phyloP scores from a whole-genome alignment of 2,797 vertebrate species.

The Orientallactaga sibirica region DNA sequence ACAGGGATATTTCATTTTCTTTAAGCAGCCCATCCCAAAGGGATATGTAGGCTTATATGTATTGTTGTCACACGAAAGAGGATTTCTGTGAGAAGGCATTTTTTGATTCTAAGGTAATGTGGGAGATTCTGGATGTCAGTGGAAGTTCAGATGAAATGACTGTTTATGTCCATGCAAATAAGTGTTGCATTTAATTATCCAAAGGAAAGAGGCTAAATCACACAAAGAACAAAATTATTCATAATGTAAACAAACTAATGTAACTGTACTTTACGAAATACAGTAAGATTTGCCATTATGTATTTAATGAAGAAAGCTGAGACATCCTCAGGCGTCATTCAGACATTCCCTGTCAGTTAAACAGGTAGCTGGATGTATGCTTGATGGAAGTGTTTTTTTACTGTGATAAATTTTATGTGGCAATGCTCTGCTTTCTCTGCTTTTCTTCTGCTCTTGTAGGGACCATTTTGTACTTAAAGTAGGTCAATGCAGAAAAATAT shows the following conservation, averaged over 20 bases:
- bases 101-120: slow-evolving; percentile 7
- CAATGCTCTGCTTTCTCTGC: not conserved
- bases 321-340: not conserved
- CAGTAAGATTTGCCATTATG: not conserved
- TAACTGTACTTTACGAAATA: not conserved
- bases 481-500: not conserved
- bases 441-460: not conserved
- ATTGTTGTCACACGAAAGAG: not conserved
- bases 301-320: not conserved
- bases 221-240: too few species aligned
- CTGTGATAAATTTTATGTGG: not conserved
- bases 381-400: not conserved
- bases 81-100: not conserved
- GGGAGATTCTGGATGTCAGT: not conserved
- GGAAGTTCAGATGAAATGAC: slow-evolving; percentile 11
- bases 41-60: not conserved
- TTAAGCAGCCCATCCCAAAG: slow-evolving; percentile 1
- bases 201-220: not conserved
- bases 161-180: not conserved
- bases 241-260: not conserved
- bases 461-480: not conserved
- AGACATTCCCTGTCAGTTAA: not conserved
- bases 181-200: not conserved
- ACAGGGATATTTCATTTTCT: not conserved
- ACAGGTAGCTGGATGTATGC: not conserved